Evolutionary conservation across 1,140 invertebrate genomes (phyloP).

Genomic region (Drosophila fuyamai): DNA sequence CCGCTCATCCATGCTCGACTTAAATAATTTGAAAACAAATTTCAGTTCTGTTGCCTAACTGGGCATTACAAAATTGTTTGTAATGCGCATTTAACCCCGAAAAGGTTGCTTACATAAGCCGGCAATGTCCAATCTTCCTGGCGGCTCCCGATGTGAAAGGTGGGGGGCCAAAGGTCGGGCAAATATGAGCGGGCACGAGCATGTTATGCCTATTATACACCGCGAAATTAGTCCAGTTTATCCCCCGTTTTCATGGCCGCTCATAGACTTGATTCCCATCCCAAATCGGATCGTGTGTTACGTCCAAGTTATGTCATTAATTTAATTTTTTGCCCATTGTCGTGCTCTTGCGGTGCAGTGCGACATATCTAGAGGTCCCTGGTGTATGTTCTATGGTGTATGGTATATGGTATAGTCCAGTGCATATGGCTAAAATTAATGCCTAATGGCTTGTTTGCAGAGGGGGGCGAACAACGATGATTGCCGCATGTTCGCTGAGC

Average conservation of each 20-base stretch:
- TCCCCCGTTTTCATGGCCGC: conserved; percentile 10
- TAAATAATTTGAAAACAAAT: conserved; percentile 83
- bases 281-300: conserved; percentile 61
- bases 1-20: conserved; percentile 65
- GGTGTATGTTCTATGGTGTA: conserved; percentile 42
- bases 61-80: conserved; percentile 75
- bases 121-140: conserved; percentile 18
- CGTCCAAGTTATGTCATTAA: conserved; percentile 77
- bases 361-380: conserved; percentile 73
- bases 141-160: conserved; percentile 28
- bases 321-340: conserved; percentile 67
- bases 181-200: conserved; percentile 78
- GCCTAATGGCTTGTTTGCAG: conserved; percentile 68
- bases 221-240: conserved; percentile 70
- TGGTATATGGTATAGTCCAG: conserved; percentile 38
- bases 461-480: conserved; percentile 56
- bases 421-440: conserved; percentile 80
- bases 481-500: conserved; percentile 69
- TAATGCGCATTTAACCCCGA: conserved; percentile 77
- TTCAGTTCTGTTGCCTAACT: conserved; percentile 76
- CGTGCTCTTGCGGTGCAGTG: conserved; percentile 57
- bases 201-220: conserved; percentile 67
- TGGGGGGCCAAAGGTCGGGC: conserved; percentile 60
- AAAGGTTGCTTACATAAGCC: conserved; percentile 33
- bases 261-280: conserved; percentile 59